These are phyloP conservation scores for Cyrtodaria siliqua DNA, from an alignment of 2,888 invertebrate genomes.

Conservation along the genomic window DNA sequence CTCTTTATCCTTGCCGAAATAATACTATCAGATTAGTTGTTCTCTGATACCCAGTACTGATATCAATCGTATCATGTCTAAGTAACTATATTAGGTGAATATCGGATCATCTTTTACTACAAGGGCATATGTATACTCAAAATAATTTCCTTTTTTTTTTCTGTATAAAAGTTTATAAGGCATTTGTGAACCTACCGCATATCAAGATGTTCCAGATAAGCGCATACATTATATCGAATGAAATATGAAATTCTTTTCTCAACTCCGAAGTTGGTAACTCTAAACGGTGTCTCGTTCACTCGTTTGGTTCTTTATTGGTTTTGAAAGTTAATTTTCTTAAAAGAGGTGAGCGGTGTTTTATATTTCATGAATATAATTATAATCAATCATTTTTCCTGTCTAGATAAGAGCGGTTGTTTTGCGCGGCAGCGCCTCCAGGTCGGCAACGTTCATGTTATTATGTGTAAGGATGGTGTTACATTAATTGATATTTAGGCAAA, in stretches of 20 bases:
- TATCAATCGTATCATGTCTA: conserved; percentile 8
- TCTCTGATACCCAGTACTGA: conserved; percentile 3
- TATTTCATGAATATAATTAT: conserved; percentile 62
- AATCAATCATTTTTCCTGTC: conserved; percentile 58
- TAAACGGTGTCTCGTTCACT: conserved; percentile 10
- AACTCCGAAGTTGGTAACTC: conserved; percentile 21
- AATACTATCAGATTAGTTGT: conserved; percentile 24
- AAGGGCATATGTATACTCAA: neutral
- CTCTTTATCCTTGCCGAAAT: conserved; percentile 23
- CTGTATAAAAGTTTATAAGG: conserved; percentile 16
- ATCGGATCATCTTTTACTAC: neutral
- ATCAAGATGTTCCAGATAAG: conserved; percentile 20
- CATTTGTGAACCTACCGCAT: conserved; percentile 47
- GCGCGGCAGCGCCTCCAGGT: conserved; percentile 41
- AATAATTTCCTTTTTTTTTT: neutral
- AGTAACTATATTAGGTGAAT: neutral
- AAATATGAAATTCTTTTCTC: conserved; percentile 14
- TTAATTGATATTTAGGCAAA: conserved; percentile 3
- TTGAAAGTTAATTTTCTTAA: conserved; percentile 60
- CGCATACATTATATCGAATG: conserved; percentile 14
- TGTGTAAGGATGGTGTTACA: conserved; percentile 4
- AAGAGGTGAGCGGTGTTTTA: conserved; percentile 52
- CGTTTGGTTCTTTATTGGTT: conserved; percentile 39
- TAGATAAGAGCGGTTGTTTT: conserved; percentile 51
- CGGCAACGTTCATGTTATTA: conserved; percentile 34